Evolutionary conservation across 2,797 vertebrate species (phyloP).

Genomic region (Pseudochaenichthys georgianus): DNA sequence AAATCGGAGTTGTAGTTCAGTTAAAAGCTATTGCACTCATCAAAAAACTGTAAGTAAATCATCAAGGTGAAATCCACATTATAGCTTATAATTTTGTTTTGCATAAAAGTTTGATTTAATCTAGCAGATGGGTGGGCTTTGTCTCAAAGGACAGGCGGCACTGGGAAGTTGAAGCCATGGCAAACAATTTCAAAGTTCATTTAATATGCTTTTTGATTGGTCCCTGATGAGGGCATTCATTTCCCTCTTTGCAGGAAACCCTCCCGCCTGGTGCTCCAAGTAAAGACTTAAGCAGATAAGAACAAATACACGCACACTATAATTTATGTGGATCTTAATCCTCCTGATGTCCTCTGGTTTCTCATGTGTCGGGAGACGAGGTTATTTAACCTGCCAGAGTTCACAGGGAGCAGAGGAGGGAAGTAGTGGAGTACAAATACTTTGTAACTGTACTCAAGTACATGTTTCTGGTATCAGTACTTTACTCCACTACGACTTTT

Average conservation of each 20-base stretch:
- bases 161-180: conserved; percentile 22
- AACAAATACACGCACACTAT: no score
- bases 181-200: conserved; percentile 37
- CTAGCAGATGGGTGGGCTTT: conserved; percentile 65
- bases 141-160: conserved; percentile 27
- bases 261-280: conserved; percentile 22
- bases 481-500: no score
- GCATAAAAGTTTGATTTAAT: no score
- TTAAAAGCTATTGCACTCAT: conserved; percentile 13
- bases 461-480: no score
- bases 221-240: conserved; percentile 10
- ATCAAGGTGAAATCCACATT: conserved; percentile 30
- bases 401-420: no score
- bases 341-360: no score
- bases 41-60: conserved; percentile 9
- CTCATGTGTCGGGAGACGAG: no score
- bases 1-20: not conserved
- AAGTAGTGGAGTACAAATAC: no score
- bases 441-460: no score
- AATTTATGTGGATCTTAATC: not conserved
- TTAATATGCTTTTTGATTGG: conserved; percentile 37
- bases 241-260: conserved; percentile 16
- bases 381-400: no score
- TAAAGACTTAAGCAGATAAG: not conserved
- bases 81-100: no score